A percentile compares a stretch with the other conserved stretches of the same genome.
phyloP scores from a whole-genome alignment of 2,113 vertebrate genomes.

The Zeus faber region DNA sequence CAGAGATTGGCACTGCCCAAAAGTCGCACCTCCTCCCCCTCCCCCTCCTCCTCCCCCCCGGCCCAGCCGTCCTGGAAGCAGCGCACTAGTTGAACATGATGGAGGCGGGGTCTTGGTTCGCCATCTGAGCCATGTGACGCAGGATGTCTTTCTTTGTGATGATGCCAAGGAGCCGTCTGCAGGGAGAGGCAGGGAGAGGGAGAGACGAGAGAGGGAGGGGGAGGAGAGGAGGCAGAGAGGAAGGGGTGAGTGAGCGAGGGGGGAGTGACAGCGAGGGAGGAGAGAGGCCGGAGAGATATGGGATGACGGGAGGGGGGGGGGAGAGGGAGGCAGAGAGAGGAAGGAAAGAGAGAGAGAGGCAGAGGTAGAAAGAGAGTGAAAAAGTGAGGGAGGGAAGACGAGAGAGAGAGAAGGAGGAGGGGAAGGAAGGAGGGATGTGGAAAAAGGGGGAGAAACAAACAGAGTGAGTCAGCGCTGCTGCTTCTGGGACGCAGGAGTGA shows the following conservation, averaged over 20 bases:
- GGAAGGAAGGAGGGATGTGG: background rate
- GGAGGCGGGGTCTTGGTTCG: constrained; percentile 96
- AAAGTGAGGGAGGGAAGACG: constrained; percentile 1
- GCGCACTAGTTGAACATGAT: constrained; percentile 98
- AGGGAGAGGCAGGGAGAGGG: constrained; percentile 49
- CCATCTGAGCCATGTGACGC: constrained; percentile 99
- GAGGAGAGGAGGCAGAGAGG: constrained; percentile 1
- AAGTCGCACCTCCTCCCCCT: constrained; percentile 84
- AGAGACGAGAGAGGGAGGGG: background rate
- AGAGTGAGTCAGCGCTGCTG: background rate
- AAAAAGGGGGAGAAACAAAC: background rate
- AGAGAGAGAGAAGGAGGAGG: constrained; percentile 8
- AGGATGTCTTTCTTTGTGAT: constrained; percentile 99
- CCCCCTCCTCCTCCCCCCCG: too few relatives aligned
- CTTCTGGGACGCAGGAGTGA: constrained; percentile 6
- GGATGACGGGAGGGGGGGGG: background rate
- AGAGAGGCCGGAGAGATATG: background rate
- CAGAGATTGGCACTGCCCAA: constrained; percentile 87
- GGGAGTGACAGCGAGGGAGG: background rate
- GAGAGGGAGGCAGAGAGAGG: constrained; percentile 2
- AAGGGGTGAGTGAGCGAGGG: constrained; percentile 5
- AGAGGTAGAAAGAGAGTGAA: background rate
- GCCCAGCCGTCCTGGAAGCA: constrained; percentile 74
- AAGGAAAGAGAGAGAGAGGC: constrained; percentile 11
- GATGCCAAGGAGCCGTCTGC: constrained; percentile 98